Percentiles rank a stretch among this genome's conserved stretches.
These are phyloP conservation scores for Sinonovacula constricta DNA, from an alignment of 1,140 invertebrate genomes.

Conservation along the genomic window DNA sequence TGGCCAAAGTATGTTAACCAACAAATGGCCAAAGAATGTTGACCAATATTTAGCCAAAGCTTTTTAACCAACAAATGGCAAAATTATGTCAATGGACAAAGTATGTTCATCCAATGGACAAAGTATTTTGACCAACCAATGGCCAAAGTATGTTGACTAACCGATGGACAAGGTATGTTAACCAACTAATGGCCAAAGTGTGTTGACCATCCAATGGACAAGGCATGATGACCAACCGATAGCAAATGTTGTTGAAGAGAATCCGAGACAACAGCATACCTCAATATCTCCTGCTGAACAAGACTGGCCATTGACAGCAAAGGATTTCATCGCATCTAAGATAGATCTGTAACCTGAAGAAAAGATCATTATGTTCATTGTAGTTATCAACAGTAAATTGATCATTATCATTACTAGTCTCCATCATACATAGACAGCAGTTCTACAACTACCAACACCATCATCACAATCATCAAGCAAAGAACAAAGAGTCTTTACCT, in stretches of 20 bases:
- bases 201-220: background rate
- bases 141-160: background rate
- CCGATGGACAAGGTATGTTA: background rate
- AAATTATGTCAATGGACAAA: too few relatives aligned
- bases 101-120: too few relatives aligned
- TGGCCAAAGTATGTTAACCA: too few relatives aligned
- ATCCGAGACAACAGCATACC: conserved; percentile 45
- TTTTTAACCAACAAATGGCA: too few relatives aligned
- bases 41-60: too few relatives aligned
- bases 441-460: too few relatives aligned
- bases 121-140: too few relatives aligned
- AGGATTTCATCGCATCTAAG: conserved; percentile 75
- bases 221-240: background rate
- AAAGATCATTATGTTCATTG: background rate
- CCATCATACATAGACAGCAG: background rate
- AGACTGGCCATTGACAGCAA: conserved; percentile 57
- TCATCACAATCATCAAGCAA: background rate
- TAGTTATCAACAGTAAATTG: background rate
- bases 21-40: too few relatives aligned
- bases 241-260: conserved; percentile 46
- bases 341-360: conserved; percentile 71
- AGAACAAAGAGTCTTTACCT: background rate
- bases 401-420: background rate
- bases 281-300: conserved; percentile 63
- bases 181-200: background rate